Conservation (phyloP, 1,140 invertebrate species). For the Caenorhabditis inopinata region DNA sequence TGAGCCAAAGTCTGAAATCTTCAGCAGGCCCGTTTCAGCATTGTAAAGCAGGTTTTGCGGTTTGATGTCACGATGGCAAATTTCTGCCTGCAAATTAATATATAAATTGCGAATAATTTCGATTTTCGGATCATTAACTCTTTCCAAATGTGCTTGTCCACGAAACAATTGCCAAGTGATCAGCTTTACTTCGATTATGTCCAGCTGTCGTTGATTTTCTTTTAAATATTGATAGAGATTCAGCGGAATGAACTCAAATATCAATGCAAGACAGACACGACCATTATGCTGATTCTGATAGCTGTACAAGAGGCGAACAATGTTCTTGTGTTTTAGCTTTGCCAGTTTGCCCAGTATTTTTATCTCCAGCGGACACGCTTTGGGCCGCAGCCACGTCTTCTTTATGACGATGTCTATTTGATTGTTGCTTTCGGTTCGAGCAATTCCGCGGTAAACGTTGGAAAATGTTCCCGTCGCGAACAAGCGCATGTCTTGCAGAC, state of each 20-base stretch:
- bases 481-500: constrained; percentile 52
- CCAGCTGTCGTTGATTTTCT: constrained; percentile 11
- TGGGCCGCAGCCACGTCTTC: constrained; percentile 52
- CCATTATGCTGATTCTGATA: constrained; percentile 27
- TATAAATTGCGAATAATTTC: background rate
- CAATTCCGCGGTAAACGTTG: constrained; percentile 52
- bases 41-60: constrained; percentile 58
- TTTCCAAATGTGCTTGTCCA: constrained; percentile 51
- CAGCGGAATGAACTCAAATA: constrained; percentile 54
- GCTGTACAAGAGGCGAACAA: constrained; percentile 55
- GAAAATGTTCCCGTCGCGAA: constrained; percentile 55
- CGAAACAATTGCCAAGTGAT: constrained; percentile 59
- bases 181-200: constrained; percentile 52
- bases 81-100: constrained; percentile 49
- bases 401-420: constrained; percentile 51
- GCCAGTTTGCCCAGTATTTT: constrained; percentile 44
- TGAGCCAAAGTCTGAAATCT: constrained; percentile 59
- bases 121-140: background rate
- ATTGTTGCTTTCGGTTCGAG: background rate
- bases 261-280: constrained; percentile 21
- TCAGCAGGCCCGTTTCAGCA: constrained; percentile 49
- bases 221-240: constrained; percentile 47
- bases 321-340: constrained; percentile 55
- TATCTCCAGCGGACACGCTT: constrained; percentile 26
- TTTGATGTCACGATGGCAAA: constrained; percentile 58